These are phyloP conservation scores for Eupleurogrammus muticus DNA, from an alignment of 2,797 vertebrate genomes.

Conservation along the genomic window DNA sequence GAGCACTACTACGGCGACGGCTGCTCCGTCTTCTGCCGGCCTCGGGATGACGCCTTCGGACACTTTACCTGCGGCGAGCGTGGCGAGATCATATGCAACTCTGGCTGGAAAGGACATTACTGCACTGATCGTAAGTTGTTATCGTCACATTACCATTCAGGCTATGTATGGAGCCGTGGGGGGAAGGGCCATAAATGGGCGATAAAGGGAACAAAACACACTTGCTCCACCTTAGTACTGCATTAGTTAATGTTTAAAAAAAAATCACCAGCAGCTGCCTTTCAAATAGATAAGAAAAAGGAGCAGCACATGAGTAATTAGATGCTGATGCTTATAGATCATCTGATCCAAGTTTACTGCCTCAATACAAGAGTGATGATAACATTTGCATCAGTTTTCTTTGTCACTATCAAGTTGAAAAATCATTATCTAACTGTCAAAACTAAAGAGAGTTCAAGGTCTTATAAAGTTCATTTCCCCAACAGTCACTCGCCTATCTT, in stretches of 20 bases:
- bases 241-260: conserved; percentile 44
- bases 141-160: not conserved
- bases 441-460: conserved; percentile 18
- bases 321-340: conserved; percentile 29
- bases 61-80: conserved; percentile 97
- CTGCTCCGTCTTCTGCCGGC: conserved; percentile 96
- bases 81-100: conserved; percentile 95
- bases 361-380: conserved; percentile 1
- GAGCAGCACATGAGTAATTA: conserved; percentile 7
- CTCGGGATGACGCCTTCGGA: conserved; percentile 95
- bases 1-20: conserved; percentile 98
- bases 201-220: conserved; percentile 2
- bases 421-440: conserved; percentile 8
- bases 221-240: conserved; percentile 8
- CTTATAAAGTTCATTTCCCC: conserved; percentile 57
- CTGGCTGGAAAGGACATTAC: conserved; percentile 97
- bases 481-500: conserved; percentile 59
- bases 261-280: conserved; percentile 26
- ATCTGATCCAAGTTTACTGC: conserved; percentile 6
- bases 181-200: conserved; percentile 8
- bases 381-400: conserved; percentile 5
- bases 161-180: not conserved
- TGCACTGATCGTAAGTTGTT: conserved; percentile 93
- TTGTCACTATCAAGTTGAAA: conserved; percentile 5
- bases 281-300: conserved; percentile 27